Base-by-base conservation (phyloP, 2,888 invertebrate species). In the Sinodicranocentrus sp. region DNA sequence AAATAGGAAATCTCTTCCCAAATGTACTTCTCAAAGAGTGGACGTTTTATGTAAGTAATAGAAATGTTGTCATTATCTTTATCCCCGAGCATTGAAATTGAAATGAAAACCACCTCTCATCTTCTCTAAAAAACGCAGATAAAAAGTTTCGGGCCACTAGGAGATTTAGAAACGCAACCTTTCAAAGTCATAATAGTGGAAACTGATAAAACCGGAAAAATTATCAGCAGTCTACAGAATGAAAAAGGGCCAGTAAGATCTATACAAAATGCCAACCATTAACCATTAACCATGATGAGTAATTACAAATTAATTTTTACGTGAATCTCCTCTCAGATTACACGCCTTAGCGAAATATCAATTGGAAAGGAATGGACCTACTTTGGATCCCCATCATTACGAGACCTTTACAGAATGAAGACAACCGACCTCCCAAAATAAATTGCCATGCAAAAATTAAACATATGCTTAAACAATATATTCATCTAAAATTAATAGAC, bases 131-230 rank as follows among this genome's bases (percentile, higher is more conserved):
- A 48, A 13, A 10, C 71, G 33, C 26, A 94, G 92, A 91, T 95
- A 89, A 95, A 95, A 0, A 93, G 94, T 90, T 94, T 94, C 89
- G 92, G 92, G 88, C 91, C 91, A 26, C 1, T 91, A 0, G 86
- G 73, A 10, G 78, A 73, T 48, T 17, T 90, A 1, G 87, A 90
- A 0, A 65, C 93, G 0, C 10, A 89, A 0, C 92, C 93, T 5
- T 90, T 91, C 39, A 90, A 92, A 73, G 89, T 92, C 1, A 94
- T 94, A 0, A 90, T 95, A 54, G 88, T 95, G 44, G 94, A 94
- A 89, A 89, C 95, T 0, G 94, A 95, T 89, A 93, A 93, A 92
- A 92, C 92, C 88, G 96, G 96, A 17, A 93, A 94, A 84, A 93
- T 96, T 85, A 90, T 95, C 2, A 94, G 94, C 25, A 93, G 93